Conservation (phyloP, 1,140 invertebrate species). For the Heliconius eleuchia region DNA sequence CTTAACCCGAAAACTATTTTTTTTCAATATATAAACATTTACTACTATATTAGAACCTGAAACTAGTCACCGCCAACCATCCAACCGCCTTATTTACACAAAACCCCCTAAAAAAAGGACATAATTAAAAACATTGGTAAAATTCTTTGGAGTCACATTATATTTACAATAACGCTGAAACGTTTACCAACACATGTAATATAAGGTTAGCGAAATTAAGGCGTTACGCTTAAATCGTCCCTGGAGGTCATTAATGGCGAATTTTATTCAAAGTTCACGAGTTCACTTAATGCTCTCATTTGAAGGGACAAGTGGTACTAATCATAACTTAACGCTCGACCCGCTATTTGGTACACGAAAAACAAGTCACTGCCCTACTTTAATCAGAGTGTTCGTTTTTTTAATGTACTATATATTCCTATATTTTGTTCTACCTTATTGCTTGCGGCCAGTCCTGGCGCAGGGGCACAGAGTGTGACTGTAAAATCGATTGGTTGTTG, state of each 20-base stretch:
- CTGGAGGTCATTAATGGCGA: slow-evolving; percentile 7
- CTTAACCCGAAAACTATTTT: too few relatives aligned
- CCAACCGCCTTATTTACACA: too few relatives aligned
- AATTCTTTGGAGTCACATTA: neutral
- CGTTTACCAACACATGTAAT: slow-evolving; percentile 6
- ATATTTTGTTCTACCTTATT: neutral
- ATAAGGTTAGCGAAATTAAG: slow-evolving; percentile 18
- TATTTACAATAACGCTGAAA: neutral
- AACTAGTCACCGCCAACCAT: neutral
- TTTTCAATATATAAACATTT: too few relatives aligned
- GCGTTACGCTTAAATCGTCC: slow-evolving; percentile 23
- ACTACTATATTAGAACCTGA: too few relatives aligned
- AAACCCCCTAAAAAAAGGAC: too few relatives aligned
- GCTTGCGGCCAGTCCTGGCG: neutral
- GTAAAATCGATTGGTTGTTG: too few relatives aligned
- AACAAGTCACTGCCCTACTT: neutral
- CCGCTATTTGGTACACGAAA: slow-evolving; percentile 19
- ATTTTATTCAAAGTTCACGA: slow-evolving; percentile 22
- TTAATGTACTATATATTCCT: neutral
- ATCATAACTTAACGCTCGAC: slow-evolving; percentile 16
- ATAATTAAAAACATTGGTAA: slow-evolving; percentile 12
- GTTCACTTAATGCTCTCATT: slow-evolving; percentile 25
- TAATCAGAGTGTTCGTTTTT: neutral
- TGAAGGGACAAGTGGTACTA: slow-evolving; percentile 24
- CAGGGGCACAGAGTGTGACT: too few relatives aligned